Base-by-base conservation (phyloP, 2,113 vertebrate genomes). In the Marmota flaviventris region DNA sequence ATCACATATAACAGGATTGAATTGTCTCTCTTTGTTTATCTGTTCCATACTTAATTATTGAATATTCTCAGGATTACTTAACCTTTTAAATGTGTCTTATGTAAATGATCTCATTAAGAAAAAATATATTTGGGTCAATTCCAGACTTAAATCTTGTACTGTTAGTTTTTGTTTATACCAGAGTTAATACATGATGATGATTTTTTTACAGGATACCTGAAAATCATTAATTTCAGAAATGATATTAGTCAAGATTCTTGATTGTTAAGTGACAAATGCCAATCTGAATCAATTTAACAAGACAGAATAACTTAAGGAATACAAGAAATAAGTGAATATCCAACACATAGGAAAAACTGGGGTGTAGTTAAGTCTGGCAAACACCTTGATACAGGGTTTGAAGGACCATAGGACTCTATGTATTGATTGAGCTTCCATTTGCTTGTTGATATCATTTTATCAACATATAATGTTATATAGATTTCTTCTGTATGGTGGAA, bases 221-320 rank as follows among this genome's bases (percentile, higher is more conserved):
- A 88, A 58, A 76, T 37, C 37, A 79, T 27, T 79, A 69, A 65
- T 48, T 77, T 84, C 48, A 58, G 18, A 84, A 29, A 37, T 58
- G 75, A 22, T 51, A 61, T 88, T 89, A 79, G 24, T 88, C n/a
- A 69, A 9, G 11, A 70, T 4, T 76, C 27, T 10, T 24, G 4
- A 8, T 75, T 86, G 39, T 63, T 5, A 92, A 63, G 18, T 84
- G 67, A 82, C 4, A 85, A 88, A 78, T 77, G 5, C 24, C 13
- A 96, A 42, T 2, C 65, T 70, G 17, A 86, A 48, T 91, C 56
- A 51, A 58, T 89, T 61, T 86, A 10, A 73, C 8, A 89, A 96
- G 85, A n/a, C 0, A 58, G 22, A 63, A 48, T 93, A 82, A 16
- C 25, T 93, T 61, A 89, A 91, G 37, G 29, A 92, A 42, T 83